These are phyloP conservation scores for Nemopilema nomurai DNA, from an alignment of 30 jellyfish, hydroid and myxozoan genomes.

Conservation along the genomic window DNA sequence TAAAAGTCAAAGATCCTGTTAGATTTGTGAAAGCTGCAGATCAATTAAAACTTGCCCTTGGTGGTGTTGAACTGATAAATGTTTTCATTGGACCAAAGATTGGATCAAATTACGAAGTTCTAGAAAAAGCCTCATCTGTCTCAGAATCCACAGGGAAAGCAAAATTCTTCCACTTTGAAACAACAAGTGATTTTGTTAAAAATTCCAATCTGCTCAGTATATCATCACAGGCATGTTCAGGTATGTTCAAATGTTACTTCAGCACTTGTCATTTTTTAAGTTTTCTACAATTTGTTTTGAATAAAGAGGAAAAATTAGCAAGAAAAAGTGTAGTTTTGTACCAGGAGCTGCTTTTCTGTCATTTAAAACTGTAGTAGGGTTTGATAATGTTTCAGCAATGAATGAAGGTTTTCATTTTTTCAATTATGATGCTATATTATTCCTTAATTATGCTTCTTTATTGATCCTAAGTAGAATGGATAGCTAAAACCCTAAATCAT, in stretches of 20 bases:
- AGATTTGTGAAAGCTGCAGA: constrained; percentile 65
- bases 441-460: too few relatives aligned
- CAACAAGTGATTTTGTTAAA: constrained; percentile 42
- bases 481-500: too few relatives aligned
- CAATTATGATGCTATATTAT: too few relatives aligned
- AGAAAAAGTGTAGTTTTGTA: too few relatives aligned
- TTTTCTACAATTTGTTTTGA: too few relatives aligned
- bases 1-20: constrained; percentile 39
- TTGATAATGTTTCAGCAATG: too few relatives aligned
- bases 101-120: constrained; percentile 39
- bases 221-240: constrained; percentile 85
- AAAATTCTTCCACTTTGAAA: constrained; percentile 51
- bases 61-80: constrained; percentile 74
- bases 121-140: constrained; percentile 61
- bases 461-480: too few relatives aligned
- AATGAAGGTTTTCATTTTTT: too few relatives aligned
- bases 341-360: too few relatives aligned
- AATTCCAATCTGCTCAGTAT: constrained; percentile 54
- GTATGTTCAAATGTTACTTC: constrained; percentile 18
- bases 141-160: constrained; percentile 13
- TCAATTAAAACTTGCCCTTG: constrained; percentile 51
- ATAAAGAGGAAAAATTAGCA: too few relatives aligned
- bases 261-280: too few relatives aligned
- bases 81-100: constrained; percentile 72
- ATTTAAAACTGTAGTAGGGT: too few relatives aligned